Evolutionary conservation across 2,888 invertebrate species (phyloP).

Genomic region (Polymixis lichenea): DNA sequence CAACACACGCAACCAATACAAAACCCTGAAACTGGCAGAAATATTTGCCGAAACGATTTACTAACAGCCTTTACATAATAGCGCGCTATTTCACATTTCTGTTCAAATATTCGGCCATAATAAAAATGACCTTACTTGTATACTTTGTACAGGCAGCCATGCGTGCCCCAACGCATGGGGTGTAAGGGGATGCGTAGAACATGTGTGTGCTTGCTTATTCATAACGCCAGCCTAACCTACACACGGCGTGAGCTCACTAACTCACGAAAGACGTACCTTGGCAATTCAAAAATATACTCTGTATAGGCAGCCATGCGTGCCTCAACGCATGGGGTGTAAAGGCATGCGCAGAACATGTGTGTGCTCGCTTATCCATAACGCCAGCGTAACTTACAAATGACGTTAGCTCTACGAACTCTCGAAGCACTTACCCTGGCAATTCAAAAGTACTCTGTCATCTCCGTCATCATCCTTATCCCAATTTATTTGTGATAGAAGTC

Average conservation of each 20-base stretch:
- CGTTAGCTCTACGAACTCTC: too few relatives aligned
- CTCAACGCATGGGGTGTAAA: constrained; percentile 24
- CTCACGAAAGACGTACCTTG: too few relatives aligned
- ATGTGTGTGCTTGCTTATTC: too few relatives aligned
- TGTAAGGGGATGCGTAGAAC: constrained; percentile 8
- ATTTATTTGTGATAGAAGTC: too few relatives aligned
- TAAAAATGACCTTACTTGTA: constrained; percentile 49
- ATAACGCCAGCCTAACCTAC: too few relatives aligned
- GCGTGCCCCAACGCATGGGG: constrained; percentile 26
- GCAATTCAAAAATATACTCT: too few relatives aligned
- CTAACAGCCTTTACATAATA: constrained; percentile 38
- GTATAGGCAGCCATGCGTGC: constrained; percentile 19
- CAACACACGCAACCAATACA: constrained; percentile 11
- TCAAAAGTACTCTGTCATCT: too few relatives aligned
- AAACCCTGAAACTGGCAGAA: constrained; percentile 27
- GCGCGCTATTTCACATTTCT: constrained; percentile 32
- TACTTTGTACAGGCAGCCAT: constrained; percentile 10
- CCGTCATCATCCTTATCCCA: too few relatives aligned
- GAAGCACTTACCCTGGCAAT: too few relatives aligned
- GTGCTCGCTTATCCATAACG: too few relatives aligned
- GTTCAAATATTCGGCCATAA: constrained; percentile 27
- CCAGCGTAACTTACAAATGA: too few relatives aligned
- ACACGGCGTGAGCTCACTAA: too few relatives aligned
- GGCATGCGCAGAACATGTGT: neutral
- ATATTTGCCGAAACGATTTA: constrained; percentile 21